Conservation (phyloP, 2,113 vertebrate genomes). For the Antidorcas marsupialis region DNA sequence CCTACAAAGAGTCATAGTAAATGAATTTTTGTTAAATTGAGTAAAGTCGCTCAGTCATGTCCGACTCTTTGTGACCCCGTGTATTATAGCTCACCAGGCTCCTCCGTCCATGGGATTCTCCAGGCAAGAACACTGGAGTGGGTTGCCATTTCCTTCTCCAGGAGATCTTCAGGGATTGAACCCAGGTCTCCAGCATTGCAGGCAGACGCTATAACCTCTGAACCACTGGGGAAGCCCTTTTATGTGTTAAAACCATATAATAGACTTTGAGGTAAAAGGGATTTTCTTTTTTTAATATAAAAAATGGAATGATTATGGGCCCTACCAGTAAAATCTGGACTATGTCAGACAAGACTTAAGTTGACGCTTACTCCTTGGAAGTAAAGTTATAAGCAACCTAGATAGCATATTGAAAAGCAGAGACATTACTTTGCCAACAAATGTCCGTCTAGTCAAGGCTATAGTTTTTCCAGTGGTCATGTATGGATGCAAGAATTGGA, state of each 20-base stretch:
- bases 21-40: background rate
- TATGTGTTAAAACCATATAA: background rate
- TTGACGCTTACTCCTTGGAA: too few species aligned
- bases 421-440: too few species aligned
- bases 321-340: background rate
- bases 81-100: background rate
- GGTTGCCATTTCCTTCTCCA: background rate
- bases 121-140: background rate
- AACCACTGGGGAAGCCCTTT: background rate
- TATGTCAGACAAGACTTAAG: background rate
- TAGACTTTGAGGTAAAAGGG: background rate
- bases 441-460: too few species aligned
- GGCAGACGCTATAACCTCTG: background rate
- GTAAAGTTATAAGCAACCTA: too few species aligned
- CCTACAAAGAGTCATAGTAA: background rate
- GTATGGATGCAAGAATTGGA: too few species aligned
- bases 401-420: too few species aligned
- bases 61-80: fast-evolving
- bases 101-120: fast-evolving
- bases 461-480: too few species aligned
- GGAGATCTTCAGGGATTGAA: background rate
- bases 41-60: background rate
- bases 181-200: background rate
- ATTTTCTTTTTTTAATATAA: background rate
- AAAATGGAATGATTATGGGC: background rate